These are phyloP conservation scores for Myotis planiceps DNA, from an alignment of 2,797 vertebrate species.

Conservation along the genomic window DNA sequence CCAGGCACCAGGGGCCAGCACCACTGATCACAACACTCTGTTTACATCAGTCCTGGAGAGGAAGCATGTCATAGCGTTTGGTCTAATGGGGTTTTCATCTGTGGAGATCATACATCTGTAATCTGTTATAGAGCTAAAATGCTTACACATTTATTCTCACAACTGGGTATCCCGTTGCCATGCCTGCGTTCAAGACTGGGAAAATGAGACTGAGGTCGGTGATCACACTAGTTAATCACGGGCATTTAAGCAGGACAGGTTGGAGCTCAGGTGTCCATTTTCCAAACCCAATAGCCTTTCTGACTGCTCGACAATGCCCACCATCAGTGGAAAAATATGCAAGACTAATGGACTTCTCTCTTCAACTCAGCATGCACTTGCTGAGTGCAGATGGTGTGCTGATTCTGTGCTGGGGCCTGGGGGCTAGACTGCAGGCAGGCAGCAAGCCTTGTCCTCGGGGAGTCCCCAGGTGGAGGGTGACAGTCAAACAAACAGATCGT, in stretches of 20 bases:
- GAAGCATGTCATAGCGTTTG: background rate
- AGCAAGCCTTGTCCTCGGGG: background rate
- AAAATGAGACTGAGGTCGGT: background rate
- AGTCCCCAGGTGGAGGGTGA: background rate
- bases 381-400: too few relatives aligned
- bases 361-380: background rate
- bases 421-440: too few relatives aligned
- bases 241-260: background rate
- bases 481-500: rapidly evolving
- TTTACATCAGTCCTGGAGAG: background rate
- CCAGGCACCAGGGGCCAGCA: background rate
- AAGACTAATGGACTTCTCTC: background rate
- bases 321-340: background rate
- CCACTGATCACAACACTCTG: background rate
- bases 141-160: background rate
- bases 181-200: background rate
- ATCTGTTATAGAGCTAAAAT: background rate
- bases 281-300: background rate
- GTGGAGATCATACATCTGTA: rapidly evolving
- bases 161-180: background rate
- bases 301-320: background rate
- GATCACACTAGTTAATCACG: background rate
- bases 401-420: background rate
- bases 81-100: background rate
- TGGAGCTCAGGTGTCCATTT: background rate